phyloP scores from a whole-genome alignment of 2,888 invertebrate genomes.

The Cantharis rustica region DNA sequence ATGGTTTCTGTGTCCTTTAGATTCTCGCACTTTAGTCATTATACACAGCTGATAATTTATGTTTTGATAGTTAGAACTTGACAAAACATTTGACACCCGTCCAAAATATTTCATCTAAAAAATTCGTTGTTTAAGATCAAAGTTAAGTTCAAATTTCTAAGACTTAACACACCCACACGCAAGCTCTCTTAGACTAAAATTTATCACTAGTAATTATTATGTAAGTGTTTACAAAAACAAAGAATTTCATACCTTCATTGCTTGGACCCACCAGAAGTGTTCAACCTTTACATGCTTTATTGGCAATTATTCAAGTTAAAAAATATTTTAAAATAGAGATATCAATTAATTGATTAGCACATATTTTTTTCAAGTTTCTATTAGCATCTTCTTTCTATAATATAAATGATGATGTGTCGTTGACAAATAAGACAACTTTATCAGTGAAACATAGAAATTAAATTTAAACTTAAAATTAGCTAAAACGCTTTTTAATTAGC shows the following conservation, averaged over 20 bases:
- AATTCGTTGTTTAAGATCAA: slow-evolving; percentile 13
- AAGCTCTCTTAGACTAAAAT: slow-evolving; percentile 7
- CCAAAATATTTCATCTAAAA: slow-evolving; percentile 6
- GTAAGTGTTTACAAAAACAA: slow-evolving; percentile 12
- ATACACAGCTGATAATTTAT: slow-evolving; percentile 1
- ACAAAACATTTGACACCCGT: slow-evolving; percentile 8
- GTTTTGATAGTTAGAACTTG: slow-evolving; percentile 7
- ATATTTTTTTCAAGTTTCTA: neutral
- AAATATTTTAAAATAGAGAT: neutral
- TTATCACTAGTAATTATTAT: slow-evolving; percentile 21
- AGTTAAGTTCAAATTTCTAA: slow-evolving; percentile 14
- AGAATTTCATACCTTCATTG: neutral
- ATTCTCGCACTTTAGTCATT: neutral
- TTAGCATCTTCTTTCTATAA: neutral
- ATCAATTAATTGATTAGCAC: neutral
- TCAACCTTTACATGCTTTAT: neutral
- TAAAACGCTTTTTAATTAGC: too few relatives aligned
- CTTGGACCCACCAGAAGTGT: neutral
- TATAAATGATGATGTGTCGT: neutral
- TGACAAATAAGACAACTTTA: neutral
- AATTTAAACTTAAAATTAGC: neutral
- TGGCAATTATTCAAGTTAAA: neutral
- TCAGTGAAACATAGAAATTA: neutral
- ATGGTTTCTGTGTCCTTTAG: neutral
- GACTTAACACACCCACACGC: slow-evolving; percentile 4